Evolutionary conservation across 2,888 invertebrate species (phyloP).

Genomic region (Gandaritis pyraliata): DNA sequence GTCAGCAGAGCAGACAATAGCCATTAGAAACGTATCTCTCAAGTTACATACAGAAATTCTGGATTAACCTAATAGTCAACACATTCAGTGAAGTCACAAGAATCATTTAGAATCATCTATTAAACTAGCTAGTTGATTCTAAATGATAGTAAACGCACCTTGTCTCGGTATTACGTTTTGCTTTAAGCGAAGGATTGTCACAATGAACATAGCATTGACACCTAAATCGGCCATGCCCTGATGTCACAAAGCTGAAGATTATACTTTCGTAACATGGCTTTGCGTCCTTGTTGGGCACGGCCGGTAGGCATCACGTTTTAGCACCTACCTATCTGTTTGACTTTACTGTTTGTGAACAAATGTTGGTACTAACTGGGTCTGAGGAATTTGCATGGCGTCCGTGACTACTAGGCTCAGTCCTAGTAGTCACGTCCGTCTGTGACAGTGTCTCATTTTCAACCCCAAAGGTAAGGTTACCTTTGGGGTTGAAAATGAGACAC

Average conservation of each 20-base stretch:
- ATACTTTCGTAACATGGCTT: too few species aligned
- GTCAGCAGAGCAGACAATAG: not conserved
- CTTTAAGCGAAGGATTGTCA: not conserved
- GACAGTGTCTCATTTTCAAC: too few species aligned
- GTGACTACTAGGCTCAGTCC: slow-evolving; percentile 11
- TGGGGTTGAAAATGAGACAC: not conserved
- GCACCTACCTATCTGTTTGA: slow-evolving; percentile 21
- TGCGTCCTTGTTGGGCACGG: slow-evolving; percentile 11
- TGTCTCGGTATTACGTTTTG: not conserved
- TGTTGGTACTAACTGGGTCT: slow-evolving; percentile 14
- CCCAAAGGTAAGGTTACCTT: too few species aligned
- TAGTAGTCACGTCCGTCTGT: too few species aligned
- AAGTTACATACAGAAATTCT: not conserved
- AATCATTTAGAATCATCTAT: too few species aligned
- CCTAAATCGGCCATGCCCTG: slow-evolving; percentile 12
- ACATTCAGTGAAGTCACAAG: not conserved
- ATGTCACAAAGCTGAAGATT: slow-evolving; percentile 13
- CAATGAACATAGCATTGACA: slow-evolving; percentile 23
- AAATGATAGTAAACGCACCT: not conserved
- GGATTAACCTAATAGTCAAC: not conserved
- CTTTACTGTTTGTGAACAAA: slow-evolving; percentile 27
- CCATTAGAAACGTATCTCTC: not conserved
- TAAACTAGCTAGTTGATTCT: not conserved
- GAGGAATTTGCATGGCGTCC: slow-evolving; percentile 16
- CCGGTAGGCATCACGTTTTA: slow-evolving; percentile 16